Evolutionary conservation across 2,888 invertebrate genomes (phyloP), one percentile per base, ranked within the genome.

Genomic region (Leucania comma): DNA sequence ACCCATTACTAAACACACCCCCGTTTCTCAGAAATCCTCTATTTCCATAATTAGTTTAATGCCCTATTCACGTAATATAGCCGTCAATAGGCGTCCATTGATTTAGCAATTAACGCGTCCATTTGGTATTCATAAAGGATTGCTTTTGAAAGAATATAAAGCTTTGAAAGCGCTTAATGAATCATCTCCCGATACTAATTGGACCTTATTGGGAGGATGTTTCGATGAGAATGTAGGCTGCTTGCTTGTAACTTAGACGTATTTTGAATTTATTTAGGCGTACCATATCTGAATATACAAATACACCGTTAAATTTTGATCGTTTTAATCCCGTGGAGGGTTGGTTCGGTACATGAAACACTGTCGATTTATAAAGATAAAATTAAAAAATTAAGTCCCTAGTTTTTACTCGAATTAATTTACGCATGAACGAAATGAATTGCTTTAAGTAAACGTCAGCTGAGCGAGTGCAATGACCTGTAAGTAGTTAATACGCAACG

Each of bases 161-260:
- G 73, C 64, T 56, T 67, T 81, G 70, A 76, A 75, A 71, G 73
- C 69, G 61, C 67, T 79, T 85, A 83, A 85, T 79, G 76, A 84
- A 83, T 76, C 74, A 74, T 79, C 72, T 67, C 56, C 53, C 68
- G 46, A 75, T 81, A 85, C 75, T 81, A 78, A 83, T 81, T 85
- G 81, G 56, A 56, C 29, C 46, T 48, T 63, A 51, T 69, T 48
- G 72, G 22, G 4, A 5, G 24, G 42, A n/a, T 65, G 35, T 17
- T 51, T 1, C 51, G 22, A 48, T 24, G 53, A 46, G 51, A n/a
- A 48, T n/a, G n/a, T 38, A 22, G 26, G 46, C 26, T 22, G 54
- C 20, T n/a, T 29, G 9, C 0, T 53, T 35, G 9, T 14, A 53
- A n/a, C 38, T 24, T 50, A 14, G 17, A 38, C n/a, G 46, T 14